Percentiles rank a stretch among this genome's conserved stretches.
phyloP scores from a whole-genome alignment of 2,113 vertebrate genomes.

The Lepidothrix coronata region DNA sequence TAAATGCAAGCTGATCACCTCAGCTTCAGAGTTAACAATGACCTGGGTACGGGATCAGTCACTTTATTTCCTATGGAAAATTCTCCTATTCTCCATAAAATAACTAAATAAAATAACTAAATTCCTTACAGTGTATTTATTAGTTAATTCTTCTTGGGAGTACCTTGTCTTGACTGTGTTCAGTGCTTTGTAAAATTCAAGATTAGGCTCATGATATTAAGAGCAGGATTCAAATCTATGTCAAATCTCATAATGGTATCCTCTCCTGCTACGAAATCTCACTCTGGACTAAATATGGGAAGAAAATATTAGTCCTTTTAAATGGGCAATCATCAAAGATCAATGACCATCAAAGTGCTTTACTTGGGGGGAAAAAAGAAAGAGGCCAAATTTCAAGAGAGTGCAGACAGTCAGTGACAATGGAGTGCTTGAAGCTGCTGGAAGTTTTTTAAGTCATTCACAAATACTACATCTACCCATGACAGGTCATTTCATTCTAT shows the following conservation, averaged over 20 bases:
- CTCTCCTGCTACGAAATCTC: neutral
- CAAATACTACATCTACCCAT: constrained; percentile 52
- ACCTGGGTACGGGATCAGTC: neutral
- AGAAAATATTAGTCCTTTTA: constrained; percentile 31
- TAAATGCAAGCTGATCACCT: neutral
- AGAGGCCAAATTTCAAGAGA: constrained; percentile 17
- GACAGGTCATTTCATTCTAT: constrained; percentile 68
- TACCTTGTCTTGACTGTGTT: neutral
- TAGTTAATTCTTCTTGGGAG: neutral
- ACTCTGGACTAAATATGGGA: neutral
- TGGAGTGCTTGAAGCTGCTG: neutral
- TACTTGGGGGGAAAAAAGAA: neutral
- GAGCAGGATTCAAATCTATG: neutral
- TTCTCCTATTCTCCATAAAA: neutral
- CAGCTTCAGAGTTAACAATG: neutral
- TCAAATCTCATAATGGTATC: neutral
- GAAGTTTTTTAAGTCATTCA: constrained; percentile 49
- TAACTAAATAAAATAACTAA: neutral
- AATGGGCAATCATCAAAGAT: constrained; percentile 44
- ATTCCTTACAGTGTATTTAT: neutral
- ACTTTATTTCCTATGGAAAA: neutral
- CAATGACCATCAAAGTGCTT: constrained; percentile 20
- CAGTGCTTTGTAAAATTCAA: constrained; percentile 35
- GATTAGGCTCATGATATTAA: neutral
- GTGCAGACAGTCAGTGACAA: neutral